phyloP scores from a whole-genome alignment of 1,140 invertebrate genomes.

The Camponotus pennsylvanicus region DNA sequence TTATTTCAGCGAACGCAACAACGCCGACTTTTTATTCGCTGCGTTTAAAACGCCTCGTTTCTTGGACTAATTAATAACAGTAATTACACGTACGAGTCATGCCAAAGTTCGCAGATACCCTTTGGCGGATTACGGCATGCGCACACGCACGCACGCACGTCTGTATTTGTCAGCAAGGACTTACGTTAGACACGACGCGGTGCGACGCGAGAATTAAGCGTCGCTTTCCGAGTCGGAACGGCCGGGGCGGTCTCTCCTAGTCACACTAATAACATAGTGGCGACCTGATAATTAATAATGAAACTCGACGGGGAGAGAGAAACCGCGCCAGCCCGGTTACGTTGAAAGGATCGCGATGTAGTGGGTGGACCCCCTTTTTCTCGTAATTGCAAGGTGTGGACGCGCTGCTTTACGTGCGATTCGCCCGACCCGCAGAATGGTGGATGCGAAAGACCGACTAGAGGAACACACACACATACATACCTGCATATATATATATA shows the following conservation, averaged over 20 bases:
- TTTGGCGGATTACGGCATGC: conserved; percentile 39
- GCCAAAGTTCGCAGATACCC: conserved; percentile 76
- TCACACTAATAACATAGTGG: conserved; percentile 84
- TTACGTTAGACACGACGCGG: conserved; percentile 67
- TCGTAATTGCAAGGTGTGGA: conserved; percentile 76
- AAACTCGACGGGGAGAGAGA: conserved; percentile 58
- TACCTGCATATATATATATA: background rate
- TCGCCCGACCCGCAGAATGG: conserved; percentile 62
- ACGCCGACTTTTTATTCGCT: background rate
- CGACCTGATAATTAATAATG: conserved; percentile 84
- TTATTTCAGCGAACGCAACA: background rate
- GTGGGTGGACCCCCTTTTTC: conserved; percentile 76
- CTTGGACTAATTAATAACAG: conserved; percentile 79
- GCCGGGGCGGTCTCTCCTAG: conserved; percentile 80
- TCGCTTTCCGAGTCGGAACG: conserved; percentile 18
- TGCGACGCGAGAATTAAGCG: conserved; percentile 49
- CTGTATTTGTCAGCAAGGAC: conserved; percentile 81
- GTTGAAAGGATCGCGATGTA: conserved; percentile 48
- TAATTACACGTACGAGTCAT: conserved; percentile 83
- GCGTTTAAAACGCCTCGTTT: conserved; percentile 1
- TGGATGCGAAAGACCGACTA: conserved; percentile 37
- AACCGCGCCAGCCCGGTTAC: conserved; percentile 56
- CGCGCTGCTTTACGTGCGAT: conserved; percentile 69
- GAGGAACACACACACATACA: conserved; percentile 7
- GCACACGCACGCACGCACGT: conserved; percentile 40